Evolutionary conservation across 2,888 invertebrate genomes (phyloP), one percentile per base, ranked within the genome.

Genomic region (Cheilosia grossa): DNA sequence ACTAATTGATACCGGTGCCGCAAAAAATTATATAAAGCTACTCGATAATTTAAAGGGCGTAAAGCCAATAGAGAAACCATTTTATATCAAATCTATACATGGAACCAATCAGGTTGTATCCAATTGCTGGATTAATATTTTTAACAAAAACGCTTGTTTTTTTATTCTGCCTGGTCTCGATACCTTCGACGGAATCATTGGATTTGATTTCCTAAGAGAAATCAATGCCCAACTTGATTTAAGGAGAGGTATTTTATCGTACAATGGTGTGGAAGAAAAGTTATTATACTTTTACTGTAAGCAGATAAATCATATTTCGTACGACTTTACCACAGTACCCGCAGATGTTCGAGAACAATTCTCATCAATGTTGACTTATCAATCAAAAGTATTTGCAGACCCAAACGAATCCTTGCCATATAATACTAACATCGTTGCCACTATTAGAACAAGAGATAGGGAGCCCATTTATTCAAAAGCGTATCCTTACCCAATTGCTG

Each of bases 391-490:
- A 13, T 80, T 79, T 27, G 81, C 81, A 4, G 67, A 64, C 49
- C 54, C 44, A 10, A 33, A 56, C 17, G 72, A 73, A 27, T 66
- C 44, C 13, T 49, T 78, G 13, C 66, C 80, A 10, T 87, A 63
- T 37, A 79, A 79, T 49, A 86, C 75, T 21, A 87, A 73, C 24
- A 42, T 87, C 15, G 74, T 82, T 19, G 82, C 70, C 15, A 75
- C 64, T 15, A 75, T 75, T 15, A 70, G 49, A 40, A 70, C 75
- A 33, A 69, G 13, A 4, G 63, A 75, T 21, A 61, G 64, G 49
- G 82, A 82, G 15, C 75, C 75, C 6, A 66, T 77, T 5, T 77
- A 70, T 51, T 75, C 69, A 19, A 75, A 64, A n/a, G 54, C 54
- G 1, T 75, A 82, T 19, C 40, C 70, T n/a, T 64, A 75, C n/a